These are phyloP conservation scores for Prunella strophiata DNA, from an alignment of 2,797 vertebrate species.

Conservation along the genomic window DNA sequence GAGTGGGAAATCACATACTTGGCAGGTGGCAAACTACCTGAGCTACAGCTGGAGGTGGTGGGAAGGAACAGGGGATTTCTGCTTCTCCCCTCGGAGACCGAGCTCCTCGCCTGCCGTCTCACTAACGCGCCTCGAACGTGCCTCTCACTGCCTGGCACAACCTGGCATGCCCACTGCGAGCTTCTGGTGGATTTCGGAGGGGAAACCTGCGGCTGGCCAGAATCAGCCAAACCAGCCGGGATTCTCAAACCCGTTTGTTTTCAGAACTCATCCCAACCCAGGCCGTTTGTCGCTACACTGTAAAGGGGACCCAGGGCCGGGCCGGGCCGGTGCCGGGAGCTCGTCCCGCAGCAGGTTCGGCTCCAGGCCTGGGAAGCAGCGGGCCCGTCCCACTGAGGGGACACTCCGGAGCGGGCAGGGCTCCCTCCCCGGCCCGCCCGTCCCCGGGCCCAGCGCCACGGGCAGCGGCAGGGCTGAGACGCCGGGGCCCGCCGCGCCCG, in stretches of 20 bases:
- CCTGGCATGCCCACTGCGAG: background rate
- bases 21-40: background rate
- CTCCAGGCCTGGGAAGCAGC: background rate
- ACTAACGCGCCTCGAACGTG: background rate
- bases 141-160: background rate
- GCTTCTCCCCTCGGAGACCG: background rate
- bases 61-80: fast-evolving
- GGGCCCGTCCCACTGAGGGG: too few relatives aligned
- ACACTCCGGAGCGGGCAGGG: background rate
- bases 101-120: background rate
- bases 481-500: background rate
- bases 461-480: background rate
- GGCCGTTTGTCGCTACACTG: fast-evolving
- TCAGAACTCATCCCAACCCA: background rate
- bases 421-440: background rate
- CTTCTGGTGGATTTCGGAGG: background rate
- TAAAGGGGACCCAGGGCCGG: too few relatives aligned
- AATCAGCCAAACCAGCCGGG: background rate
- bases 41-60: fast-evolving
- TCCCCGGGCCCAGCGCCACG: background rate
- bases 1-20: fast-evolving
- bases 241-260: background rate
- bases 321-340: too few relatives aligned
- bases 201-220: background rate
- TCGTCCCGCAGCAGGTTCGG: background rate